Percentiles rank a stretch among this genome's conserved stretches.
Evolutionary conservation across 1,140 invertebrate genomes (phyloP).

Genomic region (Drosophila nebulosa): DNA sequence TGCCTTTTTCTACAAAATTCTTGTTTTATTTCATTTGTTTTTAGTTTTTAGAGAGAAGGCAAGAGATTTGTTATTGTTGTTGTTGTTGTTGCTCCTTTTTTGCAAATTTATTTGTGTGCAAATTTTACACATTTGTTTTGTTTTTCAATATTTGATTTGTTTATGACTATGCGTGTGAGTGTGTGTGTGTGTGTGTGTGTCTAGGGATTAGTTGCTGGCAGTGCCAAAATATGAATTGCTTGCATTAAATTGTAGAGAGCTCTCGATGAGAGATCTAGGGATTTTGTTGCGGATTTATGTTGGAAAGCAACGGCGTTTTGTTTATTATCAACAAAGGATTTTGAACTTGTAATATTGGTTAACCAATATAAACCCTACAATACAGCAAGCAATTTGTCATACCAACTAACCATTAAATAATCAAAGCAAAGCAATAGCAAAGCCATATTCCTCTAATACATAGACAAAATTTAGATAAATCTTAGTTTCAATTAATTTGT

Average conservation of each 20-base stretch:
- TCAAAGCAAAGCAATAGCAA: neutral
- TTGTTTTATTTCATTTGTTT: slow-evolving; percentile 2
- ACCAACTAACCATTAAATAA: no score
- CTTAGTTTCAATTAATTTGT: no score
- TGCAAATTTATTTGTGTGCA: slow-evolving; percentile 44
- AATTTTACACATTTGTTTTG: slow-evolving; percentile 38
- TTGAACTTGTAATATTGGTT: neutral
- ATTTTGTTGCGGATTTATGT: slow-evolving; percentile 33
- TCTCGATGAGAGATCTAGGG: slow-evolving; percentile 24
- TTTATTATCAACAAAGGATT: slow-evolving; percentile 5
- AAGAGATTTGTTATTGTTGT: slow-evolving; percentile 1
- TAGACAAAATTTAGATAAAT: no score
- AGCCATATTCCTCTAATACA: no score
- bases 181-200: slow-evolving; percentile 11
- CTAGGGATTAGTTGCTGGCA: slow-evolving; percentile 48
- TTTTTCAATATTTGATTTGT: slow-evolving; percentile 50
- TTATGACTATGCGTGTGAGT: neutral
- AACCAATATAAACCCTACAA: neutral
- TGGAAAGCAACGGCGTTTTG: neutral
- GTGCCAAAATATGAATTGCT: slow-evolving; percentile 60
- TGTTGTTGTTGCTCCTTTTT: slow-evolving; percentile 26
- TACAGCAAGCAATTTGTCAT: no score
- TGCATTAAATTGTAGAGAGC: slow-evolving; percentile 37
- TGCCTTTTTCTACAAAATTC: slow-evolving; percentile 41
- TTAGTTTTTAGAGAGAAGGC: neutral